Conservation (phyloP, 2,888 invertebrate species). For the Netelia fuscicornis region DNA sequence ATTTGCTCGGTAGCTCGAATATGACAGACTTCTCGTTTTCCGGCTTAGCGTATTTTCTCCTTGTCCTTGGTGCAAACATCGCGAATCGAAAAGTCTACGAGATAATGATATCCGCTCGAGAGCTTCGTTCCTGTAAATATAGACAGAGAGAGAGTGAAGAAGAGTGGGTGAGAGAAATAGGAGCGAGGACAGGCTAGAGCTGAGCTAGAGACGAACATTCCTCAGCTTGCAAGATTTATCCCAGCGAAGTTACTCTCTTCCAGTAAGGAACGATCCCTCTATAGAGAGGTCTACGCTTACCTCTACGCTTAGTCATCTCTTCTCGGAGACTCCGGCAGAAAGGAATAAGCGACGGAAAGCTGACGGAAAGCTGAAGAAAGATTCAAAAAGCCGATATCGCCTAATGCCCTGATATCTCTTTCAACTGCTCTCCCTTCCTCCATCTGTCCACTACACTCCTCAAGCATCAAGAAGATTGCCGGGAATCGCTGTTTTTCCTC, state of each 20-base stretch:
- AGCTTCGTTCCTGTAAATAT: conserved; percentile 29
- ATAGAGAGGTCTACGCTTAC: conserved; percentile 14
- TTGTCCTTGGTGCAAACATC: conserved; percentile 62
- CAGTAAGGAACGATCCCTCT: conserved; percentile 27
- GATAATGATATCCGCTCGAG: conserved; percentile 70
- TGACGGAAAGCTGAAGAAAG: conserved; percentile 56
- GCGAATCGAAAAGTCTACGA: conserved; percentile 62
- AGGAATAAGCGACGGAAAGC: conserved; percentile 53
- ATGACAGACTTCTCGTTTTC: conserved; percentile 8
- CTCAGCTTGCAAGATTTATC: conserved; percentile 46
- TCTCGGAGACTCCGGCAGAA: conserved; percentile 35
- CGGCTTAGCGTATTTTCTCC: background rate
- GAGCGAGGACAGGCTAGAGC: conserved; percentile 14
- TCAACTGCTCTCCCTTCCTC: conserved; percentile 49
- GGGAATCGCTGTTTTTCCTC: conserved; percentile 30
- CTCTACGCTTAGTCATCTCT: conserved; percentile 42
- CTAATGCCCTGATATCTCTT: conserved; percentile 77
- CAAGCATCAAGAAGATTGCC: conserved; percentile 32
- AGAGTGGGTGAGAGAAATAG: background rate
- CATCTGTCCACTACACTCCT: conserved; percentile 17
- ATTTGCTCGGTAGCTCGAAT: conserved; percentile 28
- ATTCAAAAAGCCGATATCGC: conserved; percentile 79
- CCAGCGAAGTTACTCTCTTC: conserved; percentile 25
- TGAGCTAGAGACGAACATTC: conserved; percentile 39
- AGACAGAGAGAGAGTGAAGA: conserved; percentile 29